Base-by-base conservation (phyloP, 2,113 vertebrate species). In the Leucosticte australis region DNA sequence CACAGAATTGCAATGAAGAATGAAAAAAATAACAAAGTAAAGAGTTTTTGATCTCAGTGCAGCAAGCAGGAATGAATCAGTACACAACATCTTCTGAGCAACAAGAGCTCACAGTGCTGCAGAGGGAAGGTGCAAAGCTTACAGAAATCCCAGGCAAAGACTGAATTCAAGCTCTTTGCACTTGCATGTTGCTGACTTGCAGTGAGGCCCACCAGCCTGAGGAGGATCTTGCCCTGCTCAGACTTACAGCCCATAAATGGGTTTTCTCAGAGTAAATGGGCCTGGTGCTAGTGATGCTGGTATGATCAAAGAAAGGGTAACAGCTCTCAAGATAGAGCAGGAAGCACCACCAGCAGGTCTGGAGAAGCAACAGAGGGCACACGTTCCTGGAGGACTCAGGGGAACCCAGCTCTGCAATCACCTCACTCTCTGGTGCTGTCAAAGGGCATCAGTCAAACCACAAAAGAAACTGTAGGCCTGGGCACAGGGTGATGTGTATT, bases 71-170 rank as follows among this genome's bases (percentile, higher is more conserved):
- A 73, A 26, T 4, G 47, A 7, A 57, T 76, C 2, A 1, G 22
- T 24, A 50, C 9, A 6, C 23, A 69, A 4, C 8, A 31, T 63
- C 57, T 42, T 57, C 67, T 55, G 63, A 92, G 53, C 10, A 64
- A 33, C 22, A 20, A 7, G 26, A 77, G 3, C 1, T 0, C 27
- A 3, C 7, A 21, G 13, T 9, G 30, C 2, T 5, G 50, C 37
- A 46, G 9, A 87, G 39, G 75, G 56, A 52, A 75, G 35, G 19
- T 19, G 41, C 7, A 39, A 42, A 57, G 23, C n/a, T 53, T 44
- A 30, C 6, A 7, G 16, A 52, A 18, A 26, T 13, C 24, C 9
- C 23, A 76, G 28, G 24, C 33, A 83, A 87, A 46, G 27, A 53
- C 11, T 67, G 26, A 67, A 79, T 26, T 13, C 3, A 5, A 33